phyloP scores from a whole-genome alignment of 2,113 vertebrate species.

The Hydrolagus affinis region DNA sequence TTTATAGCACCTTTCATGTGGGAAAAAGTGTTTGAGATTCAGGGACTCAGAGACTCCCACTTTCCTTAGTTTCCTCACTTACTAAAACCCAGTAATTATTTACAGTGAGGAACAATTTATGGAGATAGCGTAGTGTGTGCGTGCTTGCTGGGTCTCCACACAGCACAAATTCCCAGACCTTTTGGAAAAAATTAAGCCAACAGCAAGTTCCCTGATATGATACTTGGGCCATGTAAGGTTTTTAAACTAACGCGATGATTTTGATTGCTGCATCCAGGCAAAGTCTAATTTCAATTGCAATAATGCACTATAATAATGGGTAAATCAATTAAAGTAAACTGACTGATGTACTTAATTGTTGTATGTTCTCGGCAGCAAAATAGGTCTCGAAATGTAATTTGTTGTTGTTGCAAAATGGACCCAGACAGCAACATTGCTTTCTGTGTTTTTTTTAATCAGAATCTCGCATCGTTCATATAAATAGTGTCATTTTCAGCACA shows the following conservation, averaged over 20 bases:
- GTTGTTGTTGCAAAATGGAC: neutral
- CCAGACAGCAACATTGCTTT: neutral
- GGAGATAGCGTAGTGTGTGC: no score
- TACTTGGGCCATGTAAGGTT: neutral
- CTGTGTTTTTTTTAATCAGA: neutral
- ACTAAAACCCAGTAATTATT: no score
- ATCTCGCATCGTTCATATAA: neutral
- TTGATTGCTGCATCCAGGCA: neutral
- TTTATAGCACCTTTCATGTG: no score
- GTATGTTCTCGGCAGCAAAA: neutral
- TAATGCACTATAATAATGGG: constrained; percentile 21
- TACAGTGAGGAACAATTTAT: no score
- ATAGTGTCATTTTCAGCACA: neutral
- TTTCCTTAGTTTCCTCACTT: no score
- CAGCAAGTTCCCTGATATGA: neutral
- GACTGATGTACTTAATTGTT: neutral
- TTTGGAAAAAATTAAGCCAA: neutral
- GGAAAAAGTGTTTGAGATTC: no score
- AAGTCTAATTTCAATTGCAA: constrained; percentile 17
- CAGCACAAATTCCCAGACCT: neutral
- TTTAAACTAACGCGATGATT: constrained; percentile 1
- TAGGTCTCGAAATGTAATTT: neutral
- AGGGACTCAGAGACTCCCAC: no score
- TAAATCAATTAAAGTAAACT: constrained; percentile 1
- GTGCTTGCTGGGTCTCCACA: no score